Conservation (phyloP, 2,888 invertebrate genomes). For the Euphydryas editha region DNA sequence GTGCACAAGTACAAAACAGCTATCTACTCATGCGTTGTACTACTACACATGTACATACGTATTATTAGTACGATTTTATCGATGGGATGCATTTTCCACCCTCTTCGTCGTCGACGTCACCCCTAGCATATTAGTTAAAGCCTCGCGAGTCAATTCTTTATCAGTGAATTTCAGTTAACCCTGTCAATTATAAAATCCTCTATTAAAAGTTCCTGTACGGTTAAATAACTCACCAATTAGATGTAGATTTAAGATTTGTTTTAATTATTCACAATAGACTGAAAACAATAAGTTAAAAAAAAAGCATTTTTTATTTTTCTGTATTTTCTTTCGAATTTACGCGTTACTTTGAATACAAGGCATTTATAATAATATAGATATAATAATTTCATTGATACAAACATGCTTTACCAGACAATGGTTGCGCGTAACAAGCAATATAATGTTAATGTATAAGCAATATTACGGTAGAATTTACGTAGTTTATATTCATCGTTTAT, state of each 20-base stretch:
- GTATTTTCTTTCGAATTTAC: background rate
- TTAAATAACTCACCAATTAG: conserved; percentile 37
- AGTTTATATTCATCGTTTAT: conserved; percentile 62
- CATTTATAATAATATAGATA: conserved; percentile 13
- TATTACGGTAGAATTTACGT: conserved; percentile 69
- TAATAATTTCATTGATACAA: conserved; percentile 58
- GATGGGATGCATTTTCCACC: conserved; percentile 19
- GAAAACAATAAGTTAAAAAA: conserved; percentile 4
- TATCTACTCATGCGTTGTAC: background rate
- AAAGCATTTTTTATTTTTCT: background rate
- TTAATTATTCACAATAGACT: conserved; percentile 18
- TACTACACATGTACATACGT: too few species aligned
- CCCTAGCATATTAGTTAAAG: conserved; percentile 65
- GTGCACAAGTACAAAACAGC: background rate
- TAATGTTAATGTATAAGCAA: conserved; percentile 78
- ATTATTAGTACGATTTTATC: background rate
- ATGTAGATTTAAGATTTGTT: conserved; percentile 23
- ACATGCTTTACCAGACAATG: conserved; percentile 60
- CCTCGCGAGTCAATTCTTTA: conserved; percentile 75
- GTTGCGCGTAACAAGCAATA: conserved; percentile 79
- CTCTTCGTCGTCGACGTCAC: conserved; percentile 47
- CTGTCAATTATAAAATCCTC: conserved; percentile 73
- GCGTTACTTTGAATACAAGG: background rate
- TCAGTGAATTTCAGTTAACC: conserved; percentile 68
- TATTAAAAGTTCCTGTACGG: conserved; percentile 54